Percentiles rank a stretch among this genome's conserved stretches.
Conservation (phyloP, 1,140 invertebrate species). For the Olivierus martensii region DNA sequence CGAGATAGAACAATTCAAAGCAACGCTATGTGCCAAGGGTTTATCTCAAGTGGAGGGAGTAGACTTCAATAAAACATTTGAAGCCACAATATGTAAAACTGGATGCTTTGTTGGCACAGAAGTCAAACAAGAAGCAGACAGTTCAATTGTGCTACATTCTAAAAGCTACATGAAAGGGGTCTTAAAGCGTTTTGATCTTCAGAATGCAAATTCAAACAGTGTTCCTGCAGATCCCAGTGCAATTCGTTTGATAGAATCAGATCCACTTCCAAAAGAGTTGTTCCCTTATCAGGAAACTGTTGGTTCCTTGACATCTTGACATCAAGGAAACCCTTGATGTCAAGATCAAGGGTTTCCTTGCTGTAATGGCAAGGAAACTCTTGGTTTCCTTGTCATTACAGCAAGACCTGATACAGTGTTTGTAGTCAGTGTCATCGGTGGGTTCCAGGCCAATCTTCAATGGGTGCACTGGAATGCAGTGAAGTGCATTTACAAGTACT, state of each 20-base stretch:
- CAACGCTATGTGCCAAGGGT: too few species aligned
- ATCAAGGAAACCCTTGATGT: too few species aligned
- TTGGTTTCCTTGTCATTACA: slow-evolving; percentile 6
- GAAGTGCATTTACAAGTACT: slow-evolving; percentile 24
- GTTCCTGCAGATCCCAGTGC: slow-evolving; percentile 1
- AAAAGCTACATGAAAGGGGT: slow-evolving; percentile 4
- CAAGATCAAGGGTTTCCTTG: too few species aligned
- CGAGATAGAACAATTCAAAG: too few species aligned
- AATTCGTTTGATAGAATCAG: not conserved
- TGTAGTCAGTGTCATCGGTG: slow-evolving; percentile 11
- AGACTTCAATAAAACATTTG: too few species aligned
- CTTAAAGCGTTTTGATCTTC: slow-evolving; percentile 17
- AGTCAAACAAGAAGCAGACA: not conserved
- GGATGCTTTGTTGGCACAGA: too few species aligned
- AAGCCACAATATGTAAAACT: too few species aligned
- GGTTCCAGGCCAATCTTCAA: slow-evolving; percentile 12
- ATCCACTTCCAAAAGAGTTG: not conserved
- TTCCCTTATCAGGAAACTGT: slow-evolving; percentile 16
- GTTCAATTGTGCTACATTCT: slow-evolving; percentile 5
- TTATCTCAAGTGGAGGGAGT: too few species aligned
- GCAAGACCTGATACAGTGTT: slow-evolving; percentile 20
- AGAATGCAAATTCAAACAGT: not conserved
- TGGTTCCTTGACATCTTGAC: slow-evolving; percentile 7
- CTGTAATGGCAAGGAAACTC: too few species aligned
- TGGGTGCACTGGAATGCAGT: slow-evolving; percentile 19